Evolutionary conservation across 2,888 invertebrate species (phyloP), one percentile per base, ranked within the genome.

Genomic region (Drosophila dives): DNA sequence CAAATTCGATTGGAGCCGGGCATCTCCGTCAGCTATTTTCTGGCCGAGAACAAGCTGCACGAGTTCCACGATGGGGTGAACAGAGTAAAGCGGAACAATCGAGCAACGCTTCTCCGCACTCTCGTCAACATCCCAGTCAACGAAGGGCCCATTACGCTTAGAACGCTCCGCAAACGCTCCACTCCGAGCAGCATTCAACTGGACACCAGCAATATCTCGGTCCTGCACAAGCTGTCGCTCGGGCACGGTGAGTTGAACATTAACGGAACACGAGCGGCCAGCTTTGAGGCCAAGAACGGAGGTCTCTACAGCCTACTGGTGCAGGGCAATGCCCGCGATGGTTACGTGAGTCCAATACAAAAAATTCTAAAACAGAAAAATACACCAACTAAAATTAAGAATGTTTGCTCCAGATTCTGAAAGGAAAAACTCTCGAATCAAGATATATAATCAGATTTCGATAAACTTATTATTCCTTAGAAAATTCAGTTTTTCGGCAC

Each of bases 251-350:
- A 77, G 8, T 36, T 92, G 33, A 45, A 55, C 1, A 76, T 91
- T 17, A 89, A 87, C 32, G 85, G 80, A 0, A 58, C 53, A 8
- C 73, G 72, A 3, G 80, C 83, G 3, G 84, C 90, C 34, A 80
- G 72, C 26, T 62, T 94, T 91, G 71, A 75, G 0, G 92, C 96
- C 2, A 92, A 94, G 81, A 90, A 94, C 6, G 96, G 96, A 0
- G 96, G 95, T 17, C 95, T 96, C 17, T 96, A 96, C 80, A 95
- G 95, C 0, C 86, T 80, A 90, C 94, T 66, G 91, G 93, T 83
- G 87, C 94, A 77, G 89, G 93, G 94, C 64, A 93, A 93, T 53
- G 83, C 82, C 0, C 80, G 83, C n/a, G 92, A 93, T 12, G 84
- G 81, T 26, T 93, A 92, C 75, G 93, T 94, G 83, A 93, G 93